Base-by-base conservation (phyloP, 2,888 invertebrate species). In the Apeira syringaria region DNA sequence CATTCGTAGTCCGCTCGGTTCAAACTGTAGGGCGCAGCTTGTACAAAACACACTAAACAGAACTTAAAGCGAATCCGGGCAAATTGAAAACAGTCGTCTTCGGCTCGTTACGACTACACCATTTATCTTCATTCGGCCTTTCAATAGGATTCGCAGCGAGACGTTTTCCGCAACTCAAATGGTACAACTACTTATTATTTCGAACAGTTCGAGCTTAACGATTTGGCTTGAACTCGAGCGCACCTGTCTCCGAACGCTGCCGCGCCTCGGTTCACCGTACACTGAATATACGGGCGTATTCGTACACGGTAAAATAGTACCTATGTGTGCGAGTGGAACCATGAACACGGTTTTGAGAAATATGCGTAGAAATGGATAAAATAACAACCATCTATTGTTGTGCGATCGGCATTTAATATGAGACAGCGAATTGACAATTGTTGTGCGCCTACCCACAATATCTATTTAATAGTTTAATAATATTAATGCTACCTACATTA, bases 61-160 rank as follows among this genome's bases (percentile, higher is more conserved):
- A 75, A 74, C 64, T 64, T 68, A 68, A 71, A 74, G 65, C 61
- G 58, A 49, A 67, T 57, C 56, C 65, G 66, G 70, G 73, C 76
- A 83, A 88, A 88, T 86, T 86, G 87, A 85, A 86, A 88, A 84
- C 87, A 87, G 84, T 82, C 79, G 80, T 80, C 70, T 80, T 72
- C 61, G 73, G 69, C 85, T 88, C 85, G 87, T 88, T 88, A 87
- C 75, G 78, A 74, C 68, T 83, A 61, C 60, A 72, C 80, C 86
- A 86, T 87, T 87, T 88, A 84, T 88, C 88, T 85, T 85, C 80
- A 86, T 87, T 86, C 82, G 75, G 78, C 72, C 79, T 81, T 86
- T 81, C 83, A 82, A 81, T 87, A 68, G 80, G 83, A 83, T 84
- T 86, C 82, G 77, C 76, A 66, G 20, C 20, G 75, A 69, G 81